Conservation (phyloP, 2,113 vertebrate species). For the Chaetodon auriga region DNA sequence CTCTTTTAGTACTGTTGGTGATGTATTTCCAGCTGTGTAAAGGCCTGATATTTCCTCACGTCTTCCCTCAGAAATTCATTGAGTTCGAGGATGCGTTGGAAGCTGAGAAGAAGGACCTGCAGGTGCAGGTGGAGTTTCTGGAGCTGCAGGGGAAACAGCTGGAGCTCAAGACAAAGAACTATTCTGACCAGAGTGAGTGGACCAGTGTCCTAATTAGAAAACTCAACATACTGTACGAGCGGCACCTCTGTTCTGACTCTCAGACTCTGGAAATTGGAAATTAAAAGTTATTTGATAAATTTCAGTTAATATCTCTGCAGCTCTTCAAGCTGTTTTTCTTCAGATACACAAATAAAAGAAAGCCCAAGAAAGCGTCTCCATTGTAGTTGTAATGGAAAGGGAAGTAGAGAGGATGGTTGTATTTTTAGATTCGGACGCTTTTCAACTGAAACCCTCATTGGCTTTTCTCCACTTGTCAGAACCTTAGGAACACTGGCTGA, state of each 20-base stretch:
- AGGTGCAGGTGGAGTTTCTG: slow-evolving; percentile 92
- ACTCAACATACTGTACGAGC: neutral
- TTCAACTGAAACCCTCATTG: slow-evolving; percentile 3
- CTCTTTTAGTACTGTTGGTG: neutral
- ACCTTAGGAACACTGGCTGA: neutral
- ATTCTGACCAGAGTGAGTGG: slow-evolving; percentile 90
- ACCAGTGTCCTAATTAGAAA: neutral
- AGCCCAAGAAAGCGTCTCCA: neutral
- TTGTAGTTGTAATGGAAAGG: slow-evolving; percentile 3
- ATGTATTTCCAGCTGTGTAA: neutral
- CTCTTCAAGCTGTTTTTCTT: neutral
- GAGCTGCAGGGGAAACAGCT: slow-evolving; percentile 95
- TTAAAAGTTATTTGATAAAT: neutral
- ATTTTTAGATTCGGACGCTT: slow-evolving; percentile 36
- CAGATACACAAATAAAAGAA: neutral
- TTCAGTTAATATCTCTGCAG: neutral
- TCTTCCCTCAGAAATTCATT: slow-evolving; percentile 92
- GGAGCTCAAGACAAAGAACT: slow-evolving; percentile 97
- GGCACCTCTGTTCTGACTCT: neutral
- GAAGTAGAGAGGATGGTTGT: slow-evolving; percentile 10
- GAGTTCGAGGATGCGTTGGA: slow-evolving; percentile 98
- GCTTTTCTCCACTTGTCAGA: neutral
- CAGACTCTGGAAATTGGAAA: no score
- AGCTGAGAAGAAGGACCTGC: slow-evolving; percentile 97
- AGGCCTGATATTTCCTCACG: neutral